Conservation (phyloP, 2,113 vertebrate species). For the Cavia porcellus region DNA sequence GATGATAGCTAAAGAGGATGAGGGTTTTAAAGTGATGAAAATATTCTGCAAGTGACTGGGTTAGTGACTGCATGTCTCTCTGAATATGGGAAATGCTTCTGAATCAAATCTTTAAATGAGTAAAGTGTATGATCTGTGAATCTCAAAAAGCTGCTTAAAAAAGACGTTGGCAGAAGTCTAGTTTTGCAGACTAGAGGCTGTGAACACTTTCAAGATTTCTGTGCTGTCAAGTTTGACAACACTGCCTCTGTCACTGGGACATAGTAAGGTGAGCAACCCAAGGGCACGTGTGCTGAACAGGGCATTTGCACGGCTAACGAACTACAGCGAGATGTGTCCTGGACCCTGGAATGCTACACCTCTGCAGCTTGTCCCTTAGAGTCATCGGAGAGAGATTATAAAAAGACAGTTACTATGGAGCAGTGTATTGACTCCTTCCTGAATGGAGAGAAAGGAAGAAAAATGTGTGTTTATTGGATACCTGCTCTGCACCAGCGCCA, state of each 20-base stretch:
- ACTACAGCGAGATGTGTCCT: background rate
- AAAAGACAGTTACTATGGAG: background rate
- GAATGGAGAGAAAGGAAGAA: background rate
- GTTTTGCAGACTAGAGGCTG: background rate
- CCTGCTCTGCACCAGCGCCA: background rate
- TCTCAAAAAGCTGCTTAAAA: background rate
- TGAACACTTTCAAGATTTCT: background rate
- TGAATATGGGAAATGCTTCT: background rate
- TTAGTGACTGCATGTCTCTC: background rate
- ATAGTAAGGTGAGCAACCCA: background rate
- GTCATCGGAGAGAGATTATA: background rate
- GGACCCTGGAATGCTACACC: background rate
- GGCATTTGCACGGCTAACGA: accelerated
- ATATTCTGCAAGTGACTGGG: background rate
- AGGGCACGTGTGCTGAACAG: accelerated
- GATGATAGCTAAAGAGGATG: background rate
- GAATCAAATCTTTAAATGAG: background rate
- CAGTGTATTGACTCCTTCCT: background rate
- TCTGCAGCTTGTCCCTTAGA: background rate
- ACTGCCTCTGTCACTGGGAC: background rate
- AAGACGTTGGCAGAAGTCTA: background rate
- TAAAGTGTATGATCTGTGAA: background rate
- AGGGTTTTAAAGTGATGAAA: background rate
- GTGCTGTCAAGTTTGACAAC: background rate
- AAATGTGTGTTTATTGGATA: background rate